Evolutionary conservation across 1,140 invertebrate species (phyloP), one percentile per base, ranked within the genome.

Genomic region (Vanessa atalanta): DNA sequence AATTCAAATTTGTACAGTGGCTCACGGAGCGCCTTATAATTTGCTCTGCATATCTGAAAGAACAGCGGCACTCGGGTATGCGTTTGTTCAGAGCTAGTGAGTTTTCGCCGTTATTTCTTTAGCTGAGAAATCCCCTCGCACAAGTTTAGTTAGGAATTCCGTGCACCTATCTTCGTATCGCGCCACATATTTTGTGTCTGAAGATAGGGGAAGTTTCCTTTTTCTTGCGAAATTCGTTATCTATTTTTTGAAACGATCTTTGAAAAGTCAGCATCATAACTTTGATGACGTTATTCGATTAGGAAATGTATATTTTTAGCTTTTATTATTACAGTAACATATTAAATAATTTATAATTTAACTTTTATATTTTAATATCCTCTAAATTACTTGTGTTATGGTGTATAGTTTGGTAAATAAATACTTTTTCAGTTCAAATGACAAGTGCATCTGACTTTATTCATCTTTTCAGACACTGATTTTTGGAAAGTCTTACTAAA

Each of bases 81-180:
- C 81, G 79, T 83, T 85, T 84, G 81, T 84, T 86, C 79, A 78
- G 72, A 81, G 75, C 82, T 84, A 82, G 82, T 82, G 79, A 85
- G 83, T 86, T 88, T 88, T 83, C 83, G 75, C 79, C 83, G 86
- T 83, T 89, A 88, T 88, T 85, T 84, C 84, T 87, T 86, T 85
- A 84, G 77, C 82, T 78, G 75, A 79, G 80, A 84, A 85, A 87
- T 85, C 83, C 83, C 79, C 80, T 83, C 82, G 78, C 82, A 80
- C 78, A 86, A 86, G 80, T 89, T 88, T 86, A 83, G 83, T 89
- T 88, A 84, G 83, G 80, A 89, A 89, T 88, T 86, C 87, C 78
- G 79, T 86, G 85, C 86, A 89, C 83, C 82, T 85, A 85, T 85
- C 79, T 88, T 82, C 80, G 84, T 85, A 88, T 85, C 82, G 72